Conservation (phyloP, 2,797 vertebrate species). For the Sebastiscus albofasciatus region DNA sequence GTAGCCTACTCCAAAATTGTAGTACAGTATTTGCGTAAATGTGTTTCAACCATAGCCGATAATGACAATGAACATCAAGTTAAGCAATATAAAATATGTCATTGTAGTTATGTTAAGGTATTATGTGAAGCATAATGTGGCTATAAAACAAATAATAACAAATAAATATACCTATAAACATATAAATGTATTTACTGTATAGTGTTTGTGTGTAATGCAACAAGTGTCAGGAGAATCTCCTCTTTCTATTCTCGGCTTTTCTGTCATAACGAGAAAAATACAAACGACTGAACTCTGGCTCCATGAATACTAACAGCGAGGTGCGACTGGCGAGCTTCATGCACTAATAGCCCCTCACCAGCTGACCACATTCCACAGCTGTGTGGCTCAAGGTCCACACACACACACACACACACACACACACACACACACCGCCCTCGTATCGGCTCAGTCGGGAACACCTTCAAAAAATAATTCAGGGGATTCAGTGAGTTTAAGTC, state of each 20-base stretch:
- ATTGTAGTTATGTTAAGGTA: not conserved
- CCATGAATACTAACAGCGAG: slow-evolving; percentile 40
- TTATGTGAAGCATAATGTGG: not conserved
- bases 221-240: not conserved
- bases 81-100: not conserved
- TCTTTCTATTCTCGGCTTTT: slow-evolving; percentile 1
- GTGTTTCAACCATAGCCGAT: not conserved
- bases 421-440: slow-evolving; percentile 16
- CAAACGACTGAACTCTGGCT: slow-evolving; percentile 7
- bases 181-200: not conserved
- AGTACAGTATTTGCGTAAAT: not conserved
- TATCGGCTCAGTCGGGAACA: slow-evolving; percentile 36
- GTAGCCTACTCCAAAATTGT: not conserved
- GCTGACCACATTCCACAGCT: slow-evolving; percentile 81
- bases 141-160: not conserved
- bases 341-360: slow-evolving; percentile 75
- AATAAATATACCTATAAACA: not conserved
- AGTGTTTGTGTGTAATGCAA: not conserved
- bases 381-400: slow-evolving; percentile 60
- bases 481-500: slow-evolving; percentile 41
- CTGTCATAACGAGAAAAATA: not conserved
- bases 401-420: slow-evolving; percentile 20
- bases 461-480: slow-evolving; percentile 41
- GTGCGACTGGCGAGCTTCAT: slow-evolving; percentile 61
- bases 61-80: not conserved